A percentile compares a stretch with the other conserved stretches of the same genome.
These are phyloP conservation scores for Orussus abietinus DNA, from an alignment of 1,140 invertebrate species.

Conservation along the genomic window DNA sequence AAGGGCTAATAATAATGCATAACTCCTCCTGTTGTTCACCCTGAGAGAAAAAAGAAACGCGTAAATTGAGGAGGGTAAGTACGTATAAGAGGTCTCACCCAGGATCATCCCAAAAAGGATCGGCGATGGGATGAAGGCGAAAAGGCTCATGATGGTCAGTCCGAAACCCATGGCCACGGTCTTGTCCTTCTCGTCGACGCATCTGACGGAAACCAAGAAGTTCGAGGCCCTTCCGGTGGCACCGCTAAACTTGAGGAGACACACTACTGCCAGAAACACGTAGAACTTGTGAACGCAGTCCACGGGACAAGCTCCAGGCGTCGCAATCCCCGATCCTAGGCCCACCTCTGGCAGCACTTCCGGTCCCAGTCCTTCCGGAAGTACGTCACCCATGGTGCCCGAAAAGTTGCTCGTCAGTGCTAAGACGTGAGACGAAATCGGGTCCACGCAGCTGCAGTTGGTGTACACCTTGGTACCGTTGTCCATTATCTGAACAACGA, in stretches of 20 bases:
- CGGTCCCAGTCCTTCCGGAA: too few relatives aligned
- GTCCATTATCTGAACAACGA: slow-evolving; percentile 19
- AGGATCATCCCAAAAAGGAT: slow-evolving; percentile 70
- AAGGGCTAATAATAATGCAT: too few relatives aligned
- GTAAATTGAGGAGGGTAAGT: too few relatives aligned
- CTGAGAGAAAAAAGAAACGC: too few relatives aligned
- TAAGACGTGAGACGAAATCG: slow-evolving; percentile 23
- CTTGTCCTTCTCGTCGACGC: slow-evolving; percentile 70
- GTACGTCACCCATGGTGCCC: background rate
- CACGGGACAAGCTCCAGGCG: slow-evolving; percentile 62
- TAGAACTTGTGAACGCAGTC: slow-evolving; percentile 65
- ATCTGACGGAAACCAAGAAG: slow-evolving; percentile 65
- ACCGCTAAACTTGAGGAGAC: slow-evolving; percentile 64
- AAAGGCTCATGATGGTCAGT: slow-evolving; percentile 63
- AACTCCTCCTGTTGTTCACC: too few relatives aligned
- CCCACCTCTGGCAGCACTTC: too few relatives aligned
- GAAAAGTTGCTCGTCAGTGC: slow-evolving; percentile 20
- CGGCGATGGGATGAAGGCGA: slow-evolving; percentile 69
- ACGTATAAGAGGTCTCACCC: too few relatives aligned
- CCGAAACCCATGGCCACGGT: slow-evolving; percentile 67
- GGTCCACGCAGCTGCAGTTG: slow-evolving; percentile 57
- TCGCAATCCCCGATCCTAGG: slow-evolving; percentile 54
- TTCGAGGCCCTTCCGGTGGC: slow-evolving; percentile 66
- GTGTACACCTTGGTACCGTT: slow-evolving; percentile 43
- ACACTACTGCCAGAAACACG: slow-evolving; percentile 64